Percentiles rank a stretch among this genome's conserved stretches.
Evolutionary conservation across 2,113 vertebrate genomes (phyloP).

Genomic region (Cyanoderma ruficeps): DNA sequence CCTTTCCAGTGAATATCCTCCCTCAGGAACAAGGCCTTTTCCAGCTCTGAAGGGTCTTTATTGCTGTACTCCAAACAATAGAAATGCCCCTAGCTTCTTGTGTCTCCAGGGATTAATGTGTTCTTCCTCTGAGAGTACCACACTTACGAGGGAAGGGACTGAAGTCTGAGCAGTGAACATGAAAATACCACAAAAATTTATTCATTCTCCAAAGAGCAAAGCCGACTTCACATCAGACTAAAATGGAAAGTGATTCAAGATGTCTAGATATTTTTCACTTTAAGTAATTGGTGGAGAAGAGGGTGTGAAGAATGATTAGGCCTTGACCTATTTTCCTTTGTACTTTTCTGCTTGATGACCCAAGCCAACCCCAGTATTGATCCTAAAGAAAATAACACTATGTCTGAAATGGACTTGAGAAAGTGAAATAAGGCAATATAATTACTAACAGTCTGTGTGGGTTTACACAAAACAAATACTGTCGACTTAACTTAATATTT

Average conservation of each 20-base stretch:
- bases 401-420: slow-evolving; percentile 16
- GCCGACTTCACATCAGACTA: neutral
- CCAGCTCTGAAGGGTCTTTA: neutral
- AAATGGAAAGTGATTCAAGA: neutral
- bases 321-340: slow-evolving; percentile 1
- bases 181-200: neutral
- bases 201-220: neutral
- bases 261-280: neutral
- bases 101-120: neutral
- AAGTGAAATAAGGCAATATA: slow-evolving; percentile 13
- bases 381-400: neutral
- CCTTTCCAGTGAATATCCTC: neutral
- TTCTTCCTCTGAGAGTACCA: neutral
- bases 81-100: neutral
- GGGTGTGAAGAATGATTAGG: neutral
- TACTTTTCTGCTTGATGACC: slow-evolving; percentile 14
- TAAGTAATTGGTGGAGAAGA: neutral
- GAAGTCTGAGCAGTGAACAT: neutral
- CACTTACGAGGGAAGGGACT: neutral
- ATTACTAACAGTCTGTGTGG: neutral
- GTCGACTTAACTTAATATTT: slow-evolving; percentile 27
- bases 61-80: neutral
- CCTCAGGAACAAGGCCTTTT: neutral
- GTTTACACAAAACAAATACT: slow-evolving; percentile 22
- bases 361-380: neutral